Base-by-base conservation (phyloP, 1,140 invertebrate species). In the Drosophila nigrodunni region DNA sequence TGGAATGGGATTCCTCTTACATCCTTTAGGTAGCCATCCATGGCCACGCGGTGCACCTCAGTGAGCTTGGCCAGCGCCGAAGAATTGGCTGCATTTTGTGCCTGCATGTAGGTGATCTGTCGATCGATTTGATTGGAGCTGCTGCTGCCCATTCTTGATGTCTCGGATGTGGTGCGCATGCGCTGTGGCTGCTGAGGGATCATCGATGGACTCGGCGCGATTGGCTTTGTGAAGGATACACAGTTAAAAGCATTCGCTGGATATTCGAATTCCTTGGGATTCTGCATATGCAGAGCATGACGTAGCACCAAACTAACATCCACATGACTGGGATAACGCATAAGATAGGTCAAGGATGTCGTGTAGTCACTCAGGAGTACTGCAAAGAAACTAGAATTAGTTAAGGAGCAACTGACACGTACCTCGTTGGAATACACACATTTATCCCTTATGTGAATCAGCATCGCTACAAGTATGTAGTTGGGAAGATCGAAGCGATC, bases 401-500 rank as follows among this genome's bases (percentile, higher is more conserved):
- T 5, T 15, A 18, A 15, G 9, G n/a, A 11, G 37, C 5, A 35
- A 35, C 13, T 30, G 13, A 7, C 3, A 52, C 7, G 6, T 21
- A 2, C 4, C 9, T 2, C 2, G 11, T n/a, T 10, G 11, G 9
- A 34, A 25, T 60, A 94, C 95, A 94, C 91, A 96, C 96, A 93
- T 62, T 95, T 93, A 70, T 94, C 93, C 61, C 95, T 93, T 57
- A 97, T 95, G 54, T 95, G 94, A 8, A 96, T 93, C 15, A 97
- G 90, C 95, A 97, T 96, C 3, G 96, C 95, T 15, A 96, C 94
- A 78, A 97, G 94, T 44, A 97, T 94, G 74, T 95, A 97, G 89
- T 97, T 96, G 15, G 96, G 94, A 25, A 97, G 93, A 34, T 95
- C 94, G 81, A 97, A 94, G 65, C 94, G 92, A 13, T 95, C 94